Conservation (phyloP, 2,888 invertebrate species). For the Gastrophysa polygoni region DNA sequence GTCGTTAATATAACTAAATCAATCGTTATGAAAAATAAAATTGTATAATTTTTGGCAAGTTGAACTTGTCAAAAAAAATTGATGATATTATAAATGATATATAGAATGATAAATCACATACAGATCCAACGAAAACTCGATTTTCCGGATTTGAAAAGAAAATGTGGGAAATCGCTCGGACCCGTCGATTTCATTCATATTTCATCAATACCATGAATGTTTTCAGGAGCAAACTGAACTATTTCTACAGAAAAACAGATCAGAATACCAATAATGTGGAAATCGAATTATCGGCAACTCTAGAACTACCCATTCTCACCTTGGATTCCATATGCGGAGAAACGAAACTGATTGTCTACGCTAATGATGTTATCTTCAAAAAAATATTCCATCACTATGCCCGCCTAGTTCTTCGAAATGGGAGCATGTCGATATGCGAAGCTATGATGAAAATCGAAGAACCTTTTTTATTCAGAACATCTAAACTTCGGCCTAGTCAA, state of each 20-base stretch:
- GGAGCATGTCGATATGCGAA: conserved; percentile 29
- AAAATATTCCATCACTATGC: conserved; percentile 21
- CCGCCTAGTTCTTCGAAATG: conserved; percentile 37
- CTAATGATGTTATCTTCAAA: conserved; percentile 41
- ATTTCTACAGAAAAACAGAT: conserved; percentile 39
- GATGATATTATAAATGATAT: no score
- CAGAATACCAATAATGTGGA: conserved; percentile 27
- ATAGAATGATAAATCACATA: no score
- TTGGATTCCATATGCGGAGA: conserved; percentile 34
- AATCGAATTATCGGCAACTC: conserved; percentile 33
- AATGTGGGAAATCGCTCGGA: no score
- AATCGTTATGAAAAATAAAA: no score
- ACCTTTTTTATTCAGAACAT: conserved; percentile 18
- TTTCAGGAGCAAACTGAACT: conserved; percentile 42
- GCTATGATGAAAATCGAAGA: conserved; percentile 1
- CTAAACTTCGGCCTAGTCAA: not conserved
- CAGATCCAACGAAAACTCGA: no score
- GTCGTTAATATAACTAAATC: no score
- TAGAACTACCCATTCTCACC: conserved; percentile 38
- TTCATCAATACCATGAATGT: no score
- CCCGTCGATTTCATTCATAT: no score
- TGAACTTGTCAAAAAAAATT: no score
- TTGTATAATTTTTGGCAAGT: no score
- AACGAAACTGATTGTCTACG: conserved; percentile 35
- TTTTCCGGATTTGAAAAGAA: no score